Evolutionary conservation across 2,888 invertebrate species (phyloP), one percentile per base, ranked within the genome.

Genomic region (Taphrorychus bicolor): DNA sequence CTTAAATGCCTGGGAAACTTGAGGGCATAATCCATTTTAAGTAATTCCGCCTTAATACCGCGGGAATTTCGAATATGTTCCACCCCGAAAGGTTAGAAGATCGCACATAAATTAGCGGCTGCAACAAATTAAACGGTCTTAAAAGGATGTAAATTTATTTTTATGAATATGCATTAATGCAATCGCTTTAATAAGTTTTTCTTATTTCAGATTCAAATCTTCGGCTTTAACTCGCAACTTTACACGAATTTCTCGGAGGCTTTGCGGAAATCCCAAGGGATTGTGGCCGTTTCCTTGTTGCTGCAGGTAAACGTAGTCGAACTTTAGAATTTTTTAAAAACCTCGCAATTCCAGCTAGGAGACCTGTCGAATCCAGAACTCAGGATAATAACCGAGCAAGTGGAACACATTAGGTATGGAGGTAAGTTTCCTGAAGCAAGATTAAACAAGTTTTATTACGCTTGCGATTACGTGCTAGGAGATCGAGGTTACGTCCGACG

Each of bases 211-310:
- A 92, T 98, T 81, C 98, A 98, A 88, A 92, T 98, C 85, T 94
- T 96, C 84, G 98, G 97, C 77, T 98, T 95, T 88, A 98, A 98
- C 86, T 94, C 95, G 68, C 97, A 98, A 84, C 89, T 98, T 75
- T 98, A 98, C 86, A 90, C 91, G 78, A 98, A 98, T 87, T 95
- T 96, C 85, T 92, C 96, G 63, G 95, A 97, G 83, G 98, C 98
- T 72, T 86, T 95, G 77, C 92, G 93, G 81, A 91, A 94, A 81
- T 95, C 97, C 71, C 94, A 97, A 83, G 98, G 98, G 78, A 91
- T 98, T 80, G 94, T 97, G 74, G 97, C 94, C 71, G 91, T 98
- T 79, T 94, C 97, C 70, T 88, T 98, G 73, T 88, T 98, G 76
- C 85, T 97, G 75, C 97, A 98, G 93, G 98, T 98, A 86, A 84